Percentiles rank a stretch among this genome's conserved stretches.
Conservation (phyloP, 2,113 vertebrate species). For the Boleophthalmus pectinirostris region DNA sequence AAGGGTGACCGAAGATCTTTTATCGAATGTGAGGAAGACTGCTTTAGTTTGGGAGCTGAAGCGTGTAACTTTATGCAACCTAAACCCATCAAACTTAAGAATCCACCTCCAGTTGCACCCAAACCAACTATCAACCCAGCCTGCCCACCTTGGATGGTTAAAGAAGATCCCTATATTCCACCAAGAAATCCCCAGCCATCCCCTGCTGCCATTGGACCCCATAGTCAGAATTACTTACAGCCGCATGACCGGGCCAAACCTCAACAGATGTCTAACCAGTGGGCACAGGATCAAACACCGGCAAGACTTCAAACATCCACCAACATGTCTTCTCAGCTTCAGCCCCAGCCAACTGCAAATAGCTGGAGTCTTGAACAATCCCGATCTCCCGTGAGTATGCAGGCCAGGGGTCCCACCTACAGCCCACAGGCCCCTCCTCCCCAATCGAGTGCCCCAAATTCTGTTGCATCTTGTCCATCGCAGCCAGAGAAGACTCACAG, state of each 20-base stretch:
- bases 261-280: conserved; percentile 57
- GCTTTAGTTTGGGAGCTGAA: conserved; percentile 95
- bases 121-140: conserved; percentile 85
- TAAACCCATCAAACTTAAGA: conserved; percentile 86
- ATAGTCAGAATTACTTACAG: conserved; percentile 64
- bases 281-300: conserved; percentile 56
- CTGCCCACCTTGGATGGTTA: conserved; percentile 84
- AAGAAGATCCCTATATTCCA: conserved; percentile 71
- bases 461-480: conserved; percentile 78
- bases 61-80: conserved; percentile 97
- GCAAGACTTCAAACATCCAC: conserved; percentile 53
- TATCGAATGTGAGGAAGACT: conserved; percentile 94
- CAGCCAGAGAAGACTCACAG: conserved; percentile 69
- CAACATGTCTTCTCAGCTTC: conserved; percentile 55
- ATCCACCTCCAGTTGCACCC: conserved; percentile 93
- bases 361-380: conserved; percentile 63
- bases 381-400: conserved; percentile 69
- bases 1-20: conserved; percentile 84
- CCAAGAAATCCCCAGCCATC: conserved; percentile 68
- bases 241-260: conserved; percentile 45
- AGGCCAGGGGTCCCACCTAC: conserved; percentile 48
- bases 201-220: conserved; percentile 34
- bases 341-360: conserved; percentile 57
- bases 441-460: conserved; percentile 63
- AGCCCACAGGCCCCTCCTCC: conserved; percentile 65